Evolutionary conservation across 2,888 invertebrate species (phyloP), one percentile per base, ranked within the genome.

Genomic region (Sinohyriopsis cumingii): DNA sequence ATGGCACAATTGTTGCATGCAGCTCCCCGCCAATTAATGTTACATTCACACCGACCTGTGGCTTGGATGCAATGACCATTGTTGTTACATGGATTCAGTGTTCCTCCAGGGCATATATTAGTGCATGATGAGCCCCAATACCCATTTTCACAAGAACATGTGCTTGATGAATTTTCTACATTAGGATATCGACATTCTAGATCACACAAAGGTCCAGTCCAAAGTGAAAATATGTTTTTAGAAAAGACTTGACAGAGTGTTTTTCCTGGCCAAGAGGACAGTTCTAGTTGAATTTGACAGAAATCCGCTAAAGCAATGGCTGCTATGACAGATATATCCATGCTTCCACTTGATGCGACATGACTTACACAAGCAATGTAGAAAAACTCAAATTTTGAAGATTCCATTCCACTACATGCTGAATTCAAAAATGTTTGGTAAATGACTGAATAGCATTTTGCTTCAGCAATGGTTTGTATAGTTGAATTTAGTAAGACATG

Each of bases 61-160:
- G 24, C 12, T 7, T 63, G 65, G 22, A 70, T 60, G 70, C 85
- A 85, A 12, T 45, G 19, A 3, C 85, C 85, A 64, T 78, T 73
- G 19, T 69, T 67, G 57, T 66, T 71, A 65, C 85, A 85, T 4
- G 78, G 63, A 53, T 72, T 80, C n/a, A 56, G 25, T 15, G 68
- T 59, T 24, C 83, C 85, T 25, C 82, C 82, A 28, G 78, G 81
- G 61, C 85, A 85, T 5, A 60, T 65, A n/a, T 65, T 25, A 7
- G 71, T 65, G 68, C 85, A 85, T 3, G 54, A 28, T 18, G 65
- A 9, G 24, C 84, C 84, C 71, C 75, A 82, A 71, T 78, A 84
- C 7, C 84, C 85, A 25, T 59, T 19, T 22, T 71, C 65, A 73
- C 84, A 84, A 7, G 53, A 65, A 70, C 81, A 82, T 24, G 62